phyloP scores from a whole-genome alignment of 2,888 invertebrate species.

The Vannuccia rotundouncinata region DNA sequence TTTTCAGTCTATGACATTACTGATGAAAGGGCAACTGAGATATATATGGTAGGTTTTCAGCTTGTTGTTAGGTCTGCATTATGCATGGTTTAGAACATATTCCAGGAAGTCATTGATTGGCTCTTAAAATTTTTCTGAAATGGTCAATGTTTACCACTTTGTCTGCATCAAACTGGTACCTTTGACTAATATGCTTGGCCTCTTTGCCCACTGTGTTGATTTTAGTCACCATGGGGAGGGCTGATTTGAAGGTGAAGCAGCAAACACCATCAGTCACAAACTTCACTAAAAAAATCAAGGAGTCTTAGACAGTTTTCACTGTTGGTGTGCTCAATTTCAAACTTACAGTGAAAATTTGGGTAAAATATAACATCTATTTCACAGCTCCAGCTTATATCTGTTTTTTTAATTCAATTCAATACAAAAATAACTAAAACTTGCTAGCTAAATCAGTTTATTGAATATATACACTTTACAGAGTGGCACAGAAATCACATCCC shows the following conservation, averaged over 20 bases:
- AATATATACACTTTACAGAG: too few species aligned
- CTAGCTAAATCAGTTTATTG: too few species aligned
- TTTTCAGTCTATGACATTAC: background rate
- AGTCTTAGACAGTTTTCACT: background rate
- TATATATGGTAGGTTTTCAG: background rate
- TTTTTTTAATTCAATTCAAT: too few species aligned
- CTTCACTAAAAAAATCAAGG: background rate
- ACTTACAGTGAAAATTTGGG: too few species aligned
- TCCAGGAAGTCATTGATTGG: background rate
- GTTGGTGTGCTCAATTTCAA: background rate
- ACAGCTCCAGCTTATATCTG: too few species aligned
- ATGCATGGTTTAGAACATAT: background rate
- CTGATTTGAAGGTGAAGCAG: background rate
- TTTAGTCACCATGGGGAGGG: background rate
- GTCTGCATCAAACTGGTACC: background rate
- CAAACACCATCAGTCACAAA: background rate
- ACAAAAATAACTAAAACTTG: too few species aligned
- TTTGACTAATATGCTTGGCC: background rate
- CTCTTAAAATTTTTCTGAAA: background rate
- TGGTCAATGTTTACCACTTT: background rate
- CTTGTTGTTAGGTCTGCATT: background rate
- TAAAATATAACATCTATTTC: too few species aligned
- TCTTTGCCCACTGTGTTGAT: background rate
- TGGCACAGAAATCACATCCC: too few species aligned
- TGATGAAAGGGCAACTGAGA: background rate